Evolutionary conservation across 2,888 invertebrate species (phyloP).

Genomic region (Chaitophorus viminalis): DNA sequence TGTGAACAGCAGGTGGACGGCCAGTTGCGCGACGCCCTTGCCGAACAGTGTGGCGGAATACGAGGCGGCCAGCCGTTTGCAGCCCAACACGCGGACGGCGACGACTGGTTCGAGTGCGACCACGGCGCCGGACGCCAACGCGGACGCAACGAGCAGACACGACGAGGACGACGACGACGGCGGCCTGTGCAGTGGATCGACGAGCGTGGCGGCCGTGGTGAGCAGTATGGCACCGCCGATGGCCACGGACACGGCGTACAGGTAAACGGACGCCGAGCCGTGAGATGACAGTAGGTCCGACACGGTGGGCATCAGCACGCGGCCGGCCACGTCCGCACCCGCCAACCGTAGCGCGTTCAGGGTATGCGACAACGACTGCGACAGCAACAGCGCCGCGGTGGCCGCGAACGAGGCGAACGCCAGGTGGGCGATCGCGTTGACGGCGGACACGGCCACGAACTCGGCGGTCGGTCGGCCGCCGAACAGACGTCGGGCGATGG

Average conservation of each 20-base stretch:
- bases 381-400: too few species aligned
- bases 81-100: conserved; percentile 31
- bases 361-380: too few species aligned
- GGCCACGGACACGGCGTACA: neutral
- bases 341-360: neutral
- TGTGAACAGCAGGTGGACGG: conserved; percentile 13
- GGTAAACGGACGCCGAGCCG: conserved; percentile 25
- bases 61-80: conserved; percentile 1
- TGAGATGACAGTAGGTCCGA: conserved; percentile 1
- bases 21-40: conserved; percentile 33
- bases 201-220: neutral
- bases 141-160: conserved; percentile 7
- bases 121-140: conserved; percentile 21
- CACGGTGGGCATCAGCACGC: neutral
- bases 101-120: conserved; percentile 33
- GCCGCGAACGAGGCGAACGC: neutral
- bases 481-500: neutral
- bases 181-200: neutral
- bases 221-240: neutral
- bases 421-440: conserved; percentile 11
- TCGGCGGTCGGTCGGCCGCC: neutral
- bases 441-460: neutral
- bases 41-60: conserved; percentile 19
- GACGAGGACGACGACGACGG: neutral
- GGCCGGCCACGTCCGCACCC: conserved; percentile 20